Base-by-base conservation (phyloP, 2,888 invertebrate genomes). In the Pediacus dermestoides region DNA sequence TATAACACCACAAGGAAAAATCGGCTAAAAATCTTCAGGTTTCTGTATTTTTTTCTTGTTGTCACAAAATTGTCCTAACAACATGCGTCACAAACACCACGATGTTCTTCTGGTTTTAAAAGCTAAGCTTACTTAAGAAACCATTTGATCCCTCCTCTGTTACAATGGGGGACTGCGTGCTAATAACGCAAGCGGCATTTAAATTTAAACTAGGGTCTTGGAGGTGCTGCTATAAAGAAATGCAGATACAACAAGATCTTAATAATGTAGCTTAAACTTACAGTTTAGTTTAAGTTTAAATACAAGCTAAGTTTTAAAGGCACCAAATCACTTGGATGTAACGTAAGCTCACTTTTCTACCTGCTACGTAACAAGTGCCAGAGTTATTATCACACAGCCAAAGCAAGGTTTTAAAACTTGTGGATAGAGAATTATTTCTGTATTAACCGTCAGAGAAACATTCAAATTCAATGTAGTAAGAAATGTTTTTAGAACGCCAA, bases 51-150 rank as follows among this genome's bases (percentile, higher is more conserved):
- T n/a, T n/a, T n/a, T n/a, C n/a, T n/a, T n/a, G n/a, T n/a, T n/a
- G n/a, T n/a, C n/a, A n/a, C n/a, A n/a, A n/a, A n/a, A n/a, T n/a
- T n/a, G n/a, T n/a, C n/a, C n/a, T n/a, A 33, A 33, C 37, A 30
- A 37, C n/a, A 30, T 40, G 44, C 42, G 37, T 39, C 42, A 34
- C 34, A 33, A 42, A 41, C 44, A 45, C 45, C 39, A 43, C 43
- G 34, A 38, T 38, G 42, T 44, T 47, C 44, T 41, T 37, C 23
- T 45, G 33, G 39, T 37, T 41, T 37, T 42, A n/a, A 31, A 34
- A 34, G 44, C 52, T 50, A 49, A 54, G 50, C 54, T 49, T 48
- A 50, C 55, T 57, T 54, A 57, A 57, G 53, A 56, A 57, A 53
- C 48, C 48, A 51, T 38, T 46, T 38, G 37, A 39, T 48, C 49